Conservation (phyloP, 2,113 vertebrate genomes). For the Hippopotamus amphibius region DNA sequence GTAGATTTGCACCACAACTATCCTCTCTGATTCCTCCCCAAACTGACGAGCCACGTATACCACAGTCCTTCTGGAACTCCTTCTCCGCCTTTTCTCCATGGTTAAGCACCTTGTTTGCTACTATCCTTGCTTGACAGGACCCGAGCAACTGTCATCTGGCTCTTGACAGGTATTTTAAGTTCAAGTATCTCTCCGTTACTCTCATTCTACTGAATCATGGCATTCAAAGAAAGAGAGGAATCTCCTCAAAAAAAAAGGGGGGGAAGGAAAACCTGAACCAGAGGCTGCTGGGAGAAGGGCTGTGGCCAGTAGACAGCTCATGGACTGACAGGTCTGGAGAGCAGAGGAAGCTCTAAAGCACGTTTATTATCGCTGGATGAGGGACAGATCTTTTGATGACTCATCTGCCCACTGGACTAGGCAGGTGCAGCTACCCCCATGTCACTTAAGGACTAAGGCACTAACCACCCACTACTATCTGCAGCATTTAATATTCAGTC, state of each 20-base stretch:
- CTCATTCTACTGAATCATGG: not conserved
- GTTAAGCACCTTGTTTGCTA: not conserved
- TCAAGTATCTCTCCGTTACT: not conserved
- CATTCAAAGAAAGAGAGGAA: not conserved
- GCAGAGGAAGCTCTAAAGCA: rapidly evolving
- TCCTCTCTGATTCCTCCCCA: not conserved
- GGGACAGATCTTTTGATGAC: not conserved
- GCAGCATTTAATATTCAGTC: not conserved
- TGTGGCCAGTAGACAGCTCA: not conserved
- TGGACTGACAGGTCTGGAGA: not conserved
- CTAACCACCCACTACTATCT: not conserved
- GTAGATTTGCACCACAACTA: not conserved
- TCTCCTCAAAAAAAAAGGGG: not conserved
- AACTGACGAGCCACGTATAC: not conserved
- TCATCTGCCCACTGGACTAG: too few species aligned
- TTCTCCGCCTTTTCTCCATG: not conserved
- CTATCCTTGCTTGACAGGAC: not conserved
- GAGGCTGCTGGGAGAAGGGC: not conserved
- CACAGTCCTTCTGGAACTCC: not conserved
- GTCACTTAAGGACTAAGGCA: not conserved
- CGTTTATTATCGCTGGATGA: rapidly evolving
- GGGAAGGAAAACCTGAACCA: not conserved
- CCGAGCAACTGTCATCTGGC: not conserved
- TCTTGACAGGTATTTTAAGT: not conserved
- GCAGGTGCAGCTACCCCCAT: not conserved